Conservation (phyloP, 2,797 vertebrate genomes). For the Falco berigora region DNA sequence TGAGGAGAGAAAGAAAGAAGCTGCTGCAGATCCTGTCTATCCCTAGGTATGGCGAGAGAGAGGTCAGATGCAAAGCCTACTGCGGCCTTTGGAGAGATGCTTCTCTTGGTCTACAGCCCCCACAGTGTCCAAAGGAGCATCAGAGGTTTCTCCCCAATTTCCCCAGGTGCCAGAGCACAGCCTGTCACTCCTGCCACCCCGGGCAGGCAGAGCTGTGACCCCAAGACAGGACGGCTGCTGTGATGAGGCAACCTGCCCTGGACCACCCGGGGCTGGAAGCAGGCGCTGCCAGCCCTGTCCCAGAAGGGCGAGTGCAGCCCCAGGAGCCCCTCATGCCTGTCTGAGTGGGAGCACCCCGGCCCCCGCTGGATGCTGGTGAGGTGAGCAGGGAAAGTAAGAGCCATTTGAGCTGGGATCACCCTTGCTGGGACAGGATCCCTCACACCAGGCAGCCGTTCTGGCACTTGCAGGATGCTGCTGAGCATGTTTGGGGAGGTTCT, state of each 20-base stretch:
- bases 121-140: accelerated
- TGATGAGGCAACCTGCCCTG: neutral
- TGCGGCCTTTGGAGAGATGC: neutral
- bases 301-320: neutral
- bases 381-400: neutral
- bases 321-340: slow-evolving; percentile 28
- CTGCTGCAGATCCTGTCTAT: neutral
- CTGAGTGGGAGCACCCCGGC: neutral
- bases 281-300: neutral
- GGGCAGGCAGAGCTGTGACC: neutral
- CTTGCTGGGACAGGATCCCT: neutral
- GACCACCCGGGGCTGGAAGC: neutral
- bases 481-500: neutral
- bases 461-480: neutral
- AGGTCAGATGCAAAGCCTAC: neutral
- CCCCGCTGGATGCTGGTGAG: neutral
- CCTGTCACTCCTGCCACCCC: neutral
- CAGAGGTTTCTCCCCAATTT: neutral
- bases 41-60: neutral
- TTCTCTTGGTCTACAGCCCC: neutral
- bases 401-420: neutral
- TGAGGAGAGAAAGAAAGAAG: neutral
- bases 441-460: accelerated
- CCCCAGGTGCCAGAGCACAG: neutral
- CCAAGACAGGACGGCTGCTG: neutral